Evolutionary conservation across 1,140 invertebrate species (phyloP).

Genomic region (Cyphomyrmex costatus): DNA sequence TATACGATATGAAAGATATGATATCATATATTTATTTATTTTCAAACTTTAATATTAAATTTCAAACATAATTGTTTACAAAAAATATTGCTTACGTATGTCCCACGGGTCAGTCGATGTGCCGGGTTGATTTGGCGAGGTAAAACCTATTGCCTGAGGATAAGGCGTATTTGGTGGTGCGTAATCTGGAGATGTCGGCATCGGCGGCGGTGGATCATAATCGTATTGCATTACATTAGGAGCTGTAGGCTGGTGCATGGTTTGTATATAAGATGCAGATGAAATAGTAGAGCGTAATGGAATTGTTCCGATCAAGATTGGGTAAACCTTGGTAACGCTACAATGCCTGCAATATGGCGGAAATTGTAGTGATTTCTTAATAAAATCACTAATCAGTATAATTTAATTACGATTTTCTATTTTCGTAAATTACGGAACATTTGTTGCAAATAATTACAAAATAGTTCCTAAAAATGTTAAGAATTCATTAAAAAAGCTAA

Average conservation of each 20-base stretch:
- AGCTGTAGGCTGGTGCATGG: conserved; percentile 3
- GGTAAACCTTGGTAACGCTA: conserved; percentile 62
- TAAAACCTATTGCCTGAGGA: conserved; percentile 5
- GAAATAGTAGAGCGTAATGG: conserved; percentile 59
- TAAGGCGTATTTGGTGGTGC: conserved; percentile 11
- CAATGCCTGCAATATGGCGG: conserved; percentile 61
- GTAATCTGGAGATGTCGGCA: conserved; percentile 27
- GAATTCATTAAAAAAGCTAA: conserved; percentile 6
- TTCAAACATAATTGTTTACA: not conserved
- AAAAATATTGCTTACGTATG: conserved; percentile 52
- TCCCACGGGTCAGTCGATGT: conserved; percentile 8
- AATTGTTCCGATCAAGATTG: conserved; percentile 75
- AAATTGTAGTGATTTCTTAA: conserved; percentile 7
- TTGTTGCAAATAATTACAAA: not conserved
- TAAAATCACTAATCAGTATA: not conserved
- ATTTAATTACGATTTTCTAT: not conserved
- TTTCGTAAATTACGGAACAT: not conserved
- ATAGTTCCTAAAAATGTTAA: conserved; percentile 8
- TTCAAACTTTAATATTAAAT: not conserved
- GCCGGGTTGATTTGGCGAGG: not conserved
- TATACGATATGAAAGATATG: not conserved
- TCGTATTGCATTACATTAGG: conserved; percentile 20
- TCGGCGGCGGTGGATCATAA: conserved; percentile 21
- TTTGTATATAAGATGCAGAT: not conserved
- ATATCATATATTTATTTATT: no score